Percentiles rank a stretch among this genome's conserved stretches.
Evolutionary conservation across 2,797 vertebrate species (phyloP).

Genomic region (Apogon hyalosoma): DNA sequence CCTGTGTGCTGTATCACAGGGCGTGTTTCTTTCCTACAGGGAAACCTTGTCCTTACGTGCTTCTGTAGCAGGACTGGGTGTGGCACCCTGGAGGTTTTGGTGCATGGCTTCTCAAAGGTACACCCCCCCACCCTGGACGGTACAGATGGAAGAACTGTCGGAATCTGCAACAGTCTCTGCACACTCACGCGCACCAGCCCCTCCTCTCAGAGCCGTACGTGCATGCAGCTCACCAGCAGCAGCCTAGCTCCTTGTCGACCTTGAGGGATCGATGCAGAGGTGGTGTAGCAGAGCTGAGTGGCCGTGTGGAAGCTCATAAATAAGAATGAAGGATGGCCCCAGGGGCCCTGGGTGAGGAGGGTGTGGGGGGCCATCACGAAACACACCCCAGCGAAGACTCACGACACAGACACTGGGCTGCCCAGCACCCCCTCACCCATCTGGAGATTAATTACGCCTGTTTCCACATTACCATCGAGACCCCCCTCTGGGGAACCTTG

Average conservation of each 20-base stretch:
- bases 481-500: slow-evolving; percentile 73
- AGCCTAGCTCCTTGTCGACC: slow-evolving; percentile 75
- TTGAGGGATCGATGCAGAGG: slow-evolving; percentile 83
- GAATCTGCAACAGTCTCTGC: slow-evolving; percentile 21
- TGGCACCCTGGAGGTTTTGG: slow-evolving; percentile 47
- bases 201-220: slow-evolving; percentile 35
- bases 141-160: slow-evolving; percentile 47
- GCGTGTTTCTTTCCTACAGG: slow-evolving; percentile 12
- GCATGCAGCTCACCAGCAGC: slow-evolving; percentile 57
- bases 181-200: slow-evolving; percentile 18
- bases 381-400: slow-evolving; percentile 68
- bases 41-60: slow-evolving; percentile 40
- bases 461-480: slow-evolving; percentile 74
- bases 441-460: slow-evolving; percentile 81
- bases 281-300: slow-evolving; percentile 74
- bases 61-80: slow-evolving; percentile 49
- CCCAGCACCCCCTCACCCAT: slow-evolving; percentile 64
- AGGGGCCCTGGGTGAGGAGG: slow-evolving; percentile 61
- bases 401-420: slow-evolving; percentile 63
- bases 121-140: slow-evolving; percentile 34
- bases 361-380: slow-evolving; percentile 65
- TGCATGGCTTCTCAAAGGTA: slow-evolving; percentile 51
- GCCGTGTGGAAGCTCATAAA: slow-evolving; percentile 84
- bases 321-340: slow-evolving; percentile 85
- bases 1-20: neutral